Evolutionary conservation across 2,113 vertebrate species (phyloP), one percentile per base, ranked within the genome.

Genomic region (Ellobius talpinus): DNA sequence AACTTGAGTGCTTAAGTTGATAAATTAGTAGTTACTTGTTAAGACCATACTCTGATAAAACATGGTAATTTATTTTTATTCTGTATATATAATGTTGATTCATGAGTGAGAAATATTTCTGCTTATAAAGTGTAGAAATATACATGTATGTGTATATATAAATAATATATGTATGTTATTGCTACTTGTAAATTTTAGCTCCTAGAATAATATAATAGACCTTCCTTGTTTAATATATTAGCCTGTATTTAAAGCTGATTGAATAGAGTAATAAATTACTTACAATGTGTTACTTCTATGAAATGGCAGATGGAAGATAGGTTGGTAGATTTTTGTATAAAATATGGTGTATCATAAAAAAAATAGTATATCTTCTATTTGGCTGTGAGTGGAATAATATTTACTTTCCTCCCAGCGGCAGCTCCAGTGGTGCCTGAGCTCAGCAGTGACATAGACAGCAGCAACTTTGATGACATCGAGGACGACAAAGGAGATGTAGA

Each of bases 391-490:
- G 68, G 98, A 98, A 55, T 86, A 87, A 42, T 94, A 94, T 95
- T 9, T 87, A 63, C 58, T 93, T 61, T 93, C 93, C 95, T 96
- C 89, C 21, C 78, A 99, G 99, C 99, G 92, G 99, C 99, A 31
- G 99, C 99, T 93, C 99, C 99, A 23, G 99, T 99, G 92, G 99
- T 99, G 73, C 99, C 99, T 65, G 99, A 99, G 97, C 98, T 99
- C 97, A 99, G 99, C 98, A 99, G 99, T 96, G 99, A 99, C 97
- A 99, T 99, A 96, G 99, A 99, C 98, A 99, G 99, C 98, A 99
- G 99, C 98, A 99, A 99, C 98, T 99, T 99, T 97, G 99, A 99
- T 92, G 99, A 99, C 96, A 99, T 99, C 58, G 99, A 99, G 98
- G 99, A 99, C 3, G 99, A 99, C 98, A 99, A 99, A 98, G 99